Percentiles rank a stretch among this genome's conserved stretches.
Evolutionary conservation across 2,113 vertebrate species (phyloP).

Genomic region (Haemorhous mexicanus): DNA sequence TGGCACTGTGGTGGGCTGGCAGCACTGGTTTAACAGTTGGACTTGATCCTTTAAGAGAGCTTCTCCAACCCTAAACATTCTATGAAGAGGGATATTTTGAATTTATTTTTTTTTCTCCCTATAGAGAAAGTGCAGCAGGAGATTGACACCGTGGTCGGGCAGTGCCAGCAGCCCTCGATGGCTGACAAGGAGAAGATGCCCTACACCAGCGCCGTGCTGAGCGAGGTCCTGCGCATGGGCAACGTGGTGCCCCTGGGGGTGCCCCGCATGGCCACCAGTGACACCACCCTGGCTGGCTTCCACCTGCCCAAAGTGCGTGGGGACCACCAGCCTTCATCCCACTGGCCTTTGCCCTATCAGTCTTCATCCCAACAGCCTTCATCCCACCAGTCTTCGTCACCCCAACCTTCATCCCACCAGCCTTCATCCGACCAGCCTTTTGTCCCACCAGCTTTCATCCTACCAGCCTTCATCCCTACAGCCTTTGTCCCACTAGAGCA

Average conservation of each 20-base stretch:
- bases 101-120: background rate
- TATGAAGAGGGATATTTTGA: background rate
- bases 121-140: conserved; percentile 76
- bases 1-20: background rate
- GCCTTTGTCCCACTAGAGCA: background rate
- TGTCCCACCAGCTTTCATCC: rapidly evolving
- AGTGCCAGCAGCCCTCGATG: conserved; percentile 67
- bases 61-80: background rate
- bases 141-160: conserved; percentile 74
- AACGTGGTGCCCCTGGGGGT: conserved; percentile 81
- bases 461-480: background rate
- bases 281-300: conserved; percentile 76
- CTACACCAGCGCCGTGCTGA: conserved; percentile 82
- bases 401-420: background rate
- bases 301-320: conserved; percentile 77
- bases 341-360: too few relatives aligned
- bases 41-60: background rate
- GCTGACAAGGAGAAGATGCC: conserved; percentile 75
- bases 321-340: background rate
- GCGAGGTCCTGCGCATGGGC: conserved; percentile 83
- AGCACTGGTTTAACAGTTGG: background rate
- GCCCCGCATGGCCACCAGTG: conserved; percentile 68
- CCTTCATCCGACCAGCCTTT: too few relatives aligned
- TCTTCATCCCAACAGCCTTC: background rate
- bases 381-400: background rate